Evolutionary conservation across 2,888 invertebrate genomes (phyloP).

Genomic region (Anticlea derivata): DNA sequence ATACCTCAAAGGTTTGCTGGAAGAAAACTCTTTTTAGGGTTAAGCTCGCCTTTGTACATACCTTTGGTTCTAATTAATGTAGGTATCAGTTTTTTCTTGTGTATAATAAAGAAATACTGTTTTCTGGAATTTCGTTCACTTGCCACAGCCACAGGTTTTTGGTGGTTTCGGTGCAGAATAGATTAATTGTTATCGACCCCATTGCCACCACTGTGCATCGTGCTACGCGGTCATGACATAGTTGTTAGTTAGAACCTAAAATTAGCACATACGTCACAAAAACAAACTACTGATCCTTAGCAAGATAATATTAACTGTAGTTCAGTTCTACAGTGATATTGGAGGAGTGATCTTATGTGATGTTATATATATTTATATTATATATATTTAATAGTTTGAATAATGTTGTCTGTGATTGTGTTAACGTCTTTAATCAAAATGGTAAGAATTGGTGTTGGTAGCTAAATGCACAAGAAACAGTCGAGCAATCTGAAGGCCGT

Average conservation of each 20-base stretch:
- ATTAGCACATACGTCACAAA: constrained; percentile 17
- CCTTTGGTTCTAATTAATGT: too few species aligned
- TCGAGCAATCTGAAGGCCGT: too few species aligned
- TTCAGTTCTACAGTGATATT: constrained; percentile 12
- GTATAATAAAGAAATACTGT: too few species aligned
- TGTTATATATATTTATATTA: not conserved
- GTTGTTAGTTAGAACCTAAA: constrained; percentile 3
- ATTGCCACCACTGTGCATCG: not conserved
- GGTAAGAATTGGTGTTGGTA: constrained; percentile 11
- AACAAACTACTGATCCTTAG: constrained; percentile 4
- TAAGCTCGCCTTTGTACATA: too few species aligned
- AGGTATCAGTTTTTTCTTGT: too few species aligned
- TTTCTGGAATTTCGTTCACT: too few species aligned
- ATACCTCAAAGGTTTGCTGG: too few species aligned
- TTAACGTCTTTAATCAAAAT: constrained; percentile 24
- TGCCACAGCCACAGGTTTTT: not conserved
- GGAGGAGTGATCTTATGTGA: constrained; percentile 2
- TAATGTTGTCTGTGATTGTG: constrained; percentile 20
- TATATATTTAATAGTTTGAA: too few species aligned
- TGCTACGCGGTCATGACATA: constrained; percentile 4
- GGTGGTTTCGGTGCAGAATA: not conserved
- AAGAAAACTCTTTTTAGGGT: too few species aligned
- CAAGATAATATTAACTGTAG: not conserved
- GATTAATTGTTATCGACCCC: constrained; percentile 8
- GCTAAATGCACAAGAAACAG: too few species aligned